phyloP scores from a whole-genome alignment of 2,797 vertebrate genomes.

The Lates japonicus region DNA sequence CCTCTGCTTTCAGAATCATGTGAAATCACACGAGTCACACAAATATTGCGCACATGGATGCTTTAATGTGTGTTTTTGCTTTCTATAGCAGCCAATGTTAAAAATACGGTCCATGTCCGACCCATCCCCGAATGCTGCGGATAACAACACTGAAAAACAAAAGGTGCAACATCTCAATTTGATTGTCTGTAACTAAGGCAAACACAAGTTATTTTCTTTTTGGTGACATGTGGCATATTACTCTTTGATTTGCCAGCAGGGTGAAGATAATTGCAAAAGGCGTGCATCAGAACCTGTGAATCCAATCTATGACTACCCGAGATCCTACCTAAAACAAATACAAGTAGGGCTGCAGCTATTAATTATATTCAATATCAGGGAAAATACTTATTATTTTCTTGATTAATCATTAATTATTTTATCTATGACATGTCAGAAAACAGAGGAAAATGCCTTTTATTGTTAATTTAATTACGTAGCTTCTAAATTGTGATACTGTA shows the following conservation, averaged over 20 bases:
- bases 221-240: neutral
- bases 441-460: neutral
- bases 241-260: constrained; percentile 46
- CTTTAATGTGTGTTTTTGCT: neutral
- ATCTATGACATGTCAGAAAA: neutral
- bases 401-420: neutral
- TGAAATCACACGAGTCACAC: neutral
- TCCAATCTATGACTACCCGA: constrained; percentile 66
- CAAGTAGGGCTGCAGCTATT: constrained; percentile 10
- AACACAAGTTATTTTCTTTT: neutral
- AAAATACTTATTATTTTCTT: neutral
- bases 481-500: neutral
- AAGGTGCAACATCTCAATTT: constrained; percentile 37
- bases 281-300: constrained; percentile 51
- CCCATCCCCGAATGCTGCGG: constrained; percentile 30
- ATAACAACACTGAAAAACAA: neutral
- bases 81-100: constrained; percentile 13
- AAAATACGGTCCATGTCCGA: constrained; percentile 68
- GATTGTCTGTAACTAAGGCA: neutral
- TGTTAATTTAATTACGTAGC: neutral
- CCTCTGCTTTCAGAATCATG: neutral
- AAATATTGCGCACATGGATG: neutral
- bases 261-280: neutral
- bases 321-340: rapidly evolving
- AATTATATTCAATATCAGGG: neutral